These are phyloP conservation scores for Tamandua tetradactyla DNA, from an alignment of 2,797 vertebrate genomes.

Conservation along the genomic window DNA sequence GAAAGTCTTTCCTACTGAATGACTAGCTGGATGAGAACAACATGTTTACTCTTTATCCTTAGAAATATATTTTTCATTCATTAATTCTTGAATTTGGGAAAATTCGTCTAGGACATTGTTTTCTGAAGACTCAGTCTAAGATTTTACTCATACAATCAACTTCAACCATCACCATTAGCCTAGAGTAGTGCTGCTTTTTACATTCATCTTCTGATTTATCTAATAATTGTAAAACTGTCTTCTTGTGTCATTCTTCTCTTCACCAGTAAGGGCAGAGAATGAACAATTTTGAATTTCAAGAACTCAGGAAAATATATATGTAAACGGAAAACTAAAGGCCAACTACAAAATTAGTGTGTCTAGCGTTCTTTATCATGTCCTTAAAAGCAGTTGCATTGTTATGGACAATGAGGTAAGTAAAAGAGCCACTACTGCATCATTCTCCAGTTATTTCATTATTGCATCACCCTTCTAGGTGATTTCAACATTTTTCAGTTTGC, in stretches of 20 bases:
- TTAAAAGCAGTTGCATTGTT: background rate
- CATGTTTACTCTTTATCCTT: background rate
- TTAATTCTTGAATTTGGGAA: background rate
- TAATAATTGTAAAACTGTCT: background rate
- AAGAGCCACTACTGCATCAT: background rate
- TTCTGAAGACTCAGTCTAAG: background rate
- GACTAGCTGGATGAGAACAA: background rate
- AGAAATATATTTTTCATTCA: background rate
- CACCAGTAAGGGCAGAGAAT: background rate
- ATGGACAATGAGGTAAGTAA: background rate
- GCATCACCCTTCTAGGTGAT: background rate
- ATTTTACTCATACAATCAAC: background rate
- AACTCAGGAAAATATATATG: background rate
- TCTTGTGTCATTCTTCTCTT: constrained; percentile 8
- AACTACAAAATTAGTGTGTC: background rate
- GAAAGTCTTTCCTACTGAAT: background rate
- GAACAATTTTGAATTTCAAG: background rate
- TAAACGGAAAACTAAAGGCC: background rate
- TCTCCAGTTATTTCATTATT: constrained; percentile 6
- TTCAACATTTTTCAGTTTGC: background rate
- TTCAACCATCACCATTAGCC: background rate
- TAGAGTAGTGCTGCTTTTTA: background rate
- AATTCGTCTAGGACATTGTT: background rate
- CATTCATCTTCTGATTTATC: background rate
- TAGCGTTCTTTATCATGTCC: background rate